Evolutionary conservation across 1,140 invertebrate genomes (phyloP), one percentile per base, ranked within the genome.

Genomic region (Ditylenchus dipsaci): DNA sequence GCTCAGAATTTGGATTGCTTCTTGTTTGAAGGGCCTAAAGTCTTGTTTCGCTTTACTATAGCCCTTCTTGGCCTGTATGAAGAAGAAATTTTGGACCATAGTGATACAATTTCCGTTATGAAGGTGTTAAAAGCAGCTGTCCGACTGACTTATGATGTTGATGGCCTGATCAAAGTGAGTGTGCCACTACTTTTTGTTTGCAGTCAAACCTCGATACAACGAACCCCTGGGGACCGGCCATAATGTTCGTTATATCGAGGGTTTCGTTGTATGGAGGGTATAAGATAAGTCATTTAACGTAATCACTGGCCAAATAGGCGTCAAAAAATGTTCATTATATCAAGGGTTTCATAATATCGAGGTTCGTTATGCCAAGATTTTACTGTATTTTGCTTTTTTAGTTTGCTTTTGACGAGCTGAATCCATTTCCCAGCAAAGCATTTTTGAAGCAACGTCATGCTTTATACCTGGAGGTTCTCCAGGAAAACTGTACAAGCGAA

Each of bases 21-120:
- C 49, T 93, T 96, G 84, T 90, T 91, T 74, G 93, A 95, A 85
- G 93, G 93, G 23, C 90, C 89, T 45, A 95, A 93, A 83, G 87
- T 90, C 68, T 83, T 94, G 19, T 90, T 93, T 77, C 86, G 91
- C 77, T 91, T 93, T n/a, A 90, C 89, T 72, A 80, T 93, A 56
- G 90, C 90, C 23, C 85, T 94, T 49, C 89, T 94, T 53, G 89
- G 89, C 81, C 84, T 88, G 27, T 81, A 86, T 72, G 81, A 86
- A 78, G 75, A 82, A 43, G 81, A 83, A 65, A 82, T 86, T 58
- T 68, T 86, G 30, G 73, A 82, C 70, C 83, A 84, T 64, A 78
- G 59, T 11, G 85, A 86, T 69, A 86, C 85, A 0, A 85, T 86
- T 68, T 81, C 83, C 23, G 82, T 86, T 11, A 85, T 87, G 84